phyloP scores from a whole-genome alignment of 2,797 vertebrate species.

The Oceanodroma leucorhoa region DNA sequence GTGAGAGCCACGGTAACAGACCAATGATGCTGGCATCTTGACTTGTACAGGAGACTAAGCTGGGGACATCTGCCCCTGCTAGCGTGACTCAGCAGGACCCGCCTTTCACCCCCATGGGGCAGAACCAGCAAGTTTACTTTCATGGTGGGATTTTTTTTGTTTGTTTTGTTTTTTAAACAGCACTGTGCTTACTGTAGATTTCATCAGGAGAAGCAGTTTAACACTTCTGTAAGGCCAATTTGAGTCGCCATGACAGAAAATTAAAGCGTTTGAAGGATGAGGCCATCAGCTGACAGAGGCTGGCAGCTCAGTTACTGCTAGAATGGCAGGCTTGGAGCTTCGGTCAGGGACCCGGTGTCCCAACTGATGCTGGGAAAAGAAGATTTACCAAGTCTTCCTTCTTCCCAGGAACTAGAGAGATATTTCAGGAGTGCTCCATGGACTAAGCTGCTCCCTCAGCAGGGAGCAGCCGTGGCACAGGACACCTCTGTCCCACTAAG shows the following conservation, averaged over 20 bases:
- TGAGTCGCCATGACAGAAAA: background rate
- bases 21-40: rapidly evolving
- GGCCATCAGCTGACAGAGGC: background rate
- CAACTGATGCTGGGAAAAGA: background rate
- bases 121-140: constrained; percentile 39
- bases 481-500: background rate
- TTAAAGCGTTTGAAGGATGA: background rate
- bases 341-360: background rate
- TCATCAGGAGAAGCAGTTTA: background rate
- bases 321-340: background rate
- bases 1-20: background rate
- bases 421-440: background rate
- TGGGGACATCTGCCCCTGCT: background rate
- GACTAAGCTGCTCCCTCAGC: background rate
- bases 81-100: background rate
- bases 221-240: background rate
- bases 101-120: background rate
- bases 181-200: background rate
- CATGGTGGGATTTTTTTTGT: constrained; percentile 5
- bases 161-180: background rate
- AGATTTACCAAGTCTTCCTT: rapidly evolving
- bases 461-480: background rate
- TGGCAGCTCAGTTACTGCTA: background rate
- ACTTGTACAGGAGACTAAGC: background rate
- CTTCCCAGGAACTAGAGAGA: background rate